A percentile compares a stretch with the other conserved stretches of the same genome.
Conservation (phyloP, 2,888 invertebrate genomes). For the Caenorhabditis panamensis region DNA sequence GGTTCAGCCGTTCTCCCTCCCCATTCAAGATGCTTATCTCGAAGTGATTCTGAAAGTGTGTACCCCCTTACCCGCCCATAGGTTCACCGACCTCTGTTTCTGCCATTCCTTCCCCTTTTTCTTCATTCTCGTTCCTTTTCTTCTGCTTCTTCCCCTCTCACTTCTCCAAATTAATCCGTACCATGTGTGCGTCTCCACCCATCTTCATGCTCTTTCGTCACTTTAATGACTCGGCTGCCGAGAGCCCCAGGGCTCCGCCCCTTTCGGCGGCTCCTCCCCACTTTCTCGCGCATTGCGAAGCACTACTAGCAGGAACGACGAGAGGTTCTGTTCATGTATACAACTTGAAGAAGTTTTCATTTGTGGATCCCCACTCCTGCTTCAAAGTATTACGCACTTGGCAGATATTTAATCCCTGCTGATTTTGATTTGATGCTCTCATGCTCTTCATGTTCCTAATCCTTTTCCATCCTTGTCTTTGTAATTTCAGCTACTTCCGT, state of each 20-base stretch:
- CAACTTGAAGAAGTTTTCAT: conserved; percentile 13
- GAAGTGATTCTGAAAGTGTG: conserved; percentile 18
- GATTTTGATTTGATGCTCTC: neutral
- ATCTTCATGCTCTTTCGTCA: conserved; percentile 24
- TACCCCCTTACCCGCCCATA: neutral
- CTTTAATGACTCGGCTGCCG: conserved; percentile 53
- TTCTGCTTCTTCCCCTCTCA: conserved; percentile 18
- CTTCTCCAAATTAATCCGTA: conserved; percentile 61
- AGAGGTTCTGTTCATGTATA: conserved; percentile 34
- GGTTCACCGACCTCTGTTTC: conserved; percentile 27
- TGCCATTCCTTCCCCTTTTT: conserved; percentile 9
- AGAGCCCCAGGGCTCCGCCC: conserved; percentile 33
- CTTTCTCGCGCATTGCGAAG: conserved; percentile 59
- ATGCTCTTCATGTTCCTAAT: conserved; percentile 1
- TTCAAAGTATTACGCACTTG: too few species aligned
- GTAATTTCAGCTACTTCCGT: conserved; percentile 12
- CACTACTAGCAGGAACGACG: conserved; percentile 35
- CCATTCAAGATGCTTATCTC: conserved; percentile 47
- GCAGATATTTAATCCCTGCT: neutral
- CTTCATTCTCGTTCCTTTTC: neutral
- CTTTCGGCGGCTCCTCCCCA: conserved; percentile 44
- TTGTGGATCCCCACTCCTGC: too few species aligned
- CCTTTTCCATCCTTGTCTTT: neutral
- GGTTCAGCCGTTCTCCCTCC: conserved; percentile 14
- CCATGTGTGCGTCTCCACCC: conserved; percentile 39